Percentiles rank a stretch among this genome's conserved stretches.
phyloP scores from a whole-genome alignment of 2,113 vertebrate species.

The Eupsittula cactorum region DNA sequence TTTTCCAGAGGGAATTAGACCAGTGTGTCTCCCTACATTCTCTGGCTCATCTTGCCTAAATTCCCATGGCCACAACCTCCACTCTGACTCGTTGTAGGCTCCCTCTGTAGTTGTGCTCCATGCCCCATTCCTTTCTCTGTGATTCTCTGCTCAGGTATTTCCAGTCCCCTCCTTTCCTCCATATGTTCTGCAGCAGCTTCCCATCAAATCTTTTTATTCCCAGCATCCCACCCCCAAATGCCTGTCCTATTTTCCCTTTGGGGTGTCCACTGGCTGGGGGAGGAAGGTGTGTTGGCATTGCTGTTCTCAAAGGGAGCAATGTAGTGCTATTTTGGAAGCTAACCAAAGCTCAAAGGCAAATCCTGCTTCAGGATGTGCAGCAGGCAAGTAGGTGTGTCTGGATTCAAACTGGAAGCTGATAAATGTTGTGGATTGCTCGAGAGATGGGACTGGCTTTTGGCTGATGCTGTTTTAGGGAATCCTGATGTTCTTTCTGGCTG shows the following conservation, averaged over 20 bases:
- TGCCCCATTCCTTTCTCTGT: too few species aligned
- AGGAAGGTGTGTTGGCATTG: neutral
- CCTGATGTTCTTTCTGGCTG: neutral
- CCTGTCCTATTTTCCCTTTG: neutral
- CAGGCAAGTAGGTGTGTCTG: neutral
- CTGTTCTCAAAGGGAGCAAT: neutral
- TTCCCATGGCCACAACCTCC: neutral
- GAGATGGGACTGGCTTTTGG: neutral
- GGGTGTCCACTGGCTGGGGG: too few species aligned
- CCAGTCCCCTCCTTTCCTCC: neutral
- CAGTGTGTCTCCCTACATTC: neutral
- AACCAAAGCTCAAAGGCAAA: neutral
- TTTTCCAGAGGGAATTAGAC: fast-evolving
- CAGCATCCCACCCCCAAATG: neutral
- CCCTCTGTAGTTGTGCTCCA: too few species aligned
- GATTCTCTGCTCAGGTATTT: neutral
- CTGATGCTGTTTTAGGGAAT: neutral
- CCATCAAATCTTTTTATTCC: neutral
- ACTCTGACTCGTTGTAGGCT: too few species aligned
- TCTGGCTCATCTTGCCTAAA: neutral
- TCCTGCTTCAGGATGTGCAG: neutral
- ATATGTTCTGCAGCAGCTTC: neutral
- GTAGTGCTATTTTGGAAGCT: neutral
- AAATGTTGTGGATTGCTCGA: neutral
- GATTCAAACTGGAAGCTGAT: neutral